Conservation (phyloP, 2,113 vertebrate genomes). For the Oryzias curvinotus region DNA sequence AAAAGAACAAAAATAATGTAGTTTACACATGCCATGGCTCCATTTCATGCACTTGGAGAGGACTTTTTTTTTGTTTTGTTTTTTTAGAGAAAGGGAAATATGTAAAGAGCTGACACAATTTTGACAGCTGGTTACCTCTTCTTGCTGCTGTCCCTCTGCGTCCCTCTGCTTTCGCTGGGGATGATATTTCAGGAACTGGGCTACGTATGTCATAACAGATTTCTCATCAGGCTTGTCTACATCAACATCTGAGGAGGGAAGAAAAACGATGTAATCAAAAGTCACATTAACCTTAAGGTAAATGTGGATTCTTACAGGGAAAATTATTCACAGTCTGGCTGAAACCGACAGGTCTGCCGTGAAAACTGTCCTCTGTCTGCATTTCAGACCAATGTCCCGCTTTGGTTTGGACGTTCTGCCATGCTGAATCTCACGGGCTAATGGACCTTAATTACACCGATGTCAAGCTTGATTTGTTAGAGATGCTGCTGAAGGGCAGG, state of each 20-base stretch:
- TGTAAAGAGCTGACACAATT: slow-evolving; percentile 24
- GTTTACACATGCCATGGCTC: background rate
- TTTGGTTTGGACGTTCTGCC: slow-evolving; percentile 38
- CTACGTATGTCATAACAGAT: slow-evolving; percentile 97
- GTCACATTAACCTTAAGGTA: background rate
- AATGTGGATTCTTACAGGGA: background rate
- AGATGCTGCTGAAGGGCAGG: slow-evolving; percentile 65
- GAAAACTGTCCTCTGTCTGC: slow-evolving; percentile 31
- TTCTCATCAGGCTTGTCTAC: slow-evolving; percentile 99
- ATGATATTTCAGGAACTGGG: slow-evolving; percentile 93
- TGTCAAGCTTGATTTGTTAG: slow-evolving; percentile 75
- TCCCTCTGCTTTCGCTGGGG: slow-evolving; percentile 78
- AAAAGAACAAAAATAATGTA: background rate
- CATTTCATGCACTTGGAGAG: slow-evolving; percentile 40
- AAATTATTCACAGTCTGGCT: slow-evolving; percentile 2
- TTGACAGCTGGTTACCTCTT: slow-evolving; percentile 76
- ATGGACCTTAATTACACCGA: slow-evolving; percentile 70
- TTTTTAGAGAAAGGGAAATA: slow-evolving; percentile 66
- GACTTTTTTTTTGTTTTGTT: slow-evolving; percentile 58
- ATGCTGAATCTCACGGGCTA: slow-evolving; percentile 51
- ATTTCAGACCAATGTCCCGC: slow-evolving; percentile 23
- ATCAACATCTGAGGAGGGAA: slow-evolving; percentile 85
- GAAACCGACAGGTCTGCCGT: slow-evolving; percentile 10
- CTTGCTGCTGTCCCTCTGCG: slow-evolving; percentile 74
- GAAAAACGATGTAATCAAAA: slow-evolving; percentile 1